phyloP scores from a whole-genome alignment of 2,888 invertebrate genomes.

The Cerastoderma edule region DNA sequence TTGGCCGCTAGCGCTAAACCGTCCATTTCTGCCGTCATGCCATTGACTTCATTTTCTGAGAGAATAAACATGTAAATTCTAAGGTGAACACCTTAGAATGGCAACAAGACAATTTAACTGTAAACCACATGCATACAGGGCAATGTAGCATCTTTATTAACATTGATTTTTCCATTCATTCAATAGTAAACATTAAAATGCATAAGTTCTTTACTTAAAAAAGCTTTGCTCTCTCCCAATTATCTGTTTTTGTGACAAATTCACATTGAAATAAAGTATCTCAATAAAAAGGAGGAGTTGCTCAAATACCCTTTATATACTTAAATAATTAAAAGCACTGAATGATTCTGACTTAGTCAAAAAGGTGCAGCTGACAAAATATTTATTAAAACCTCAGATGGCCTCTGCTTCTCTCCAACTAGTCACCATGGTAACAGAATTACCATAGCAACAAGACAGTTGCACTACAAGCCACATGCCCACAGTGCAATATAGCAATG shows the following conservation, averaged over 20 bases:
- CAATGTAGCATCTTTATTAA: no score
- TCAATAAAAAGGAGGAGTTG: no score
- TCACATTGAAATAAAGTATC: no score
- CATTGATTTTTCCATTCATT: no score
- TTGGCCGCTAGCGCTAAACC: constrained; percentile 94
- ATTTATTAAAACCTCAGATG: constrained; percentile 54
- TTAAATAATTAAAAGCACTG: no score
- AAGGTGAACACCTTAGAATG: background rate
- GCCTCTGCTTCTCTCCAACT: constrained; percentile 57
- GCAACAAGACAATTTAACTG: background rate
- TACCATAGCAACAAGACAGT: constrained; percentile 43
- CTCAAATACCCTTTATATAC: no score
- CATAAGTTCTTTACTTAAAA: no score
- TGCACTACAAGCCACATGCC: constrained; percentile 53
- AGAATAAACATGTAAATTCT: background rate
- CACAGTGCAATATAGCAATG: constrained; percentile 37
- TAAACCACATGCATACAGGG: no score
- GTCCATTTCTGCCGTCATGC: constrained; percentile 93
- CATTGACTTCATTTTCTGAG: constrained; percentile 73
- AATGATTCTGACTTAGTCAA: no score
- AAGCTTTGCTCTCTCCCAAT: no score
- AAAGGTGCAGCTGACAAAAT: background rate
- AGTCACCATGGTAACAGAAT: constrained; percentile 4
- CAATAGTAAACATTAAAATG: no score
- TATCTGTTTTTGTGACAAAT: no score